A percentile compares a stretch with the other conserved stretches of the same genome.
phyloP scores from a whole-genome alignment of 2,113 vertebrate species.

The Phoenicopterus ruber region DNA sequence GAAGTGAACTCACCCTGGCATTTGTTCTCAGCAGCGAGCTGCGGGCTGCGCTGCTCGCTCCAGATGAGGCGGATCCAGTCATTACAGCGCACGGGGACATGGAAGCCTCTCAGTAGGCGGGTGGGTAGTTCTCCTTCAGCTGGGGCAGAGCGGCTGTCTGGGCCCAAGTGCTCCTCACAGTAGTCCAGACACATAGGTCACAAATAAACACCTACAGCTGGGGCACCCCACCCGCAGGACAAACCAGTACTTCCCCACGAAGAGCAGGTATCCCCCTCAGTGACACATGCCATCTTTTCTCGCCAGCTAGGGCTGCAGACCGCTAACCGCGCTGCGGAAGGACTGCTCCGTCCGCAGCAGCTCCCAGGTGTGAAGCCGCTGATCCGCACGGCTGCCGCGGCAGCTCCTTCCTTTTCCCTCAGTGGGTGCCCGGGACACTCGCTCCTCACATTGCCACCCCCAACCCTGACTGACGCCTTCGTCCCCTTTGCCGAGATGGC shows the following conservation, averaged over 20 bases:
- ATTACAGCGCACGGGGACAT: too few relatives aligned
- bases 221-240: too few relatives aligned
- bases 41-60: accelerated
- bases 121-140: too few relatives aligned
- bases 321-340: background rate
- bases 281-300: background rate
- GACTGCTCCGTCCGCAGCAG: too few relatives aligned
- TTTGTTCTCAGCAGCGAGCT: too few relatives aligned
- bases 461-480: background rate
- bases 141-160: too few relatives aligned
- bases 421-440: background rate
- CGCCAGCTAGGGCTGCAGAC: background rate
- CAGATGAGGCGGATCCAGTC: accelerated
- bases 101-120: background rate
- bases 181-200: accelerated
- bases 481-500: accelerated
- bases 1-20: too few relatives aligned
- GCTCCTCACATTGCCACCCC: background rate
- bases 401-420: background rate
- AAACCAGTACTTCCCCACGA: too few relatives aligned
- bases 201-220: background rate
- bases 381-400: background rate
- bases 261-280: background rate
- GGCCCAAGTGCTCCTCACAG: background rate
- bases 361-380: background rate